phyloP scores from a whole-genome alignment of 2,888 invertebrate genomes.

The Chalcosyrphus nemorum region DNA sequence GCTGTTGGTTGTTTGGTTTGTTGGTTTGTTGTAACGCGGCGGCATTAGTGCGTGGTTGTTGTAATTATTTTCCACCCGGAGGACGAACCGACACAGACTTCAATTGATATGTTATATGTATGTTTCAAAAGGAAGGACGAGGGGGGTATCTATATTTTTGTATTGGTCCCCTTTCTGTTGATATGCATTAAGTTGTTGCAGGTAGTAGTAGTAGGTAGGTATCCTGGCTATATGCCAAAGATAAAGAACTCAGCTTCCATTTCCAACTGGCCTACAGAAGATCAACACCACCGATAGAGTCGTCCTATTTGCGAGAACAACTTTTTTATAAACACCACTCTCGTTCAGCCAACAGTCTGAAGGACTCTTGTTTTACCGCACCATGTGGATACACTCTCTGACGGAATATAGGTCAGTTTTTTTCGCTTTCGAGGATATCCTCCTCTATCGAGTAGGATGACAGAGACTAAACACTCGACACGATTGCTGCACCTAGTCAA shows the following conservation, averaged over 20 bases:
- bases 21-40: not conserved
- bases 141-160: not conserved
- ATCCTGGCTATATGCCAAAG: conserved; percentile 35
- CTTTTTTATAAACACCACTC: conserved; percentile 39
- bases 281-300: conserved; percentile 12
- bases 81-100: conserved; percentile 1
- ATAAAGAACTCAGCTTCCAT: not conserved
- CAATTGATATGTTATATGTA: conserved; percentile 53
- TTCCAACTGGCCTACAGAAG: not conserved
- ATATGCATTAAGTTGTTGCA: conserved; percentile 31
- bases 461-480: conserved; percentile 19
- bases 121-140: not conserved
- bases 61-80: conserved; percentile 44
- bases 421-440: conserved; percentile 13
- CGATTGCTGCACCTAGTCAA: conserved; percentile 20
- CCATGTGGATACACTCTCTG: conserved; percentile 13
- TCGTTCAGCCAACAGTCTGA: not conserved
- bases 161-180: not conserved
- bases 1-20: no score
- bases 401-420: conserved; percentile 62
- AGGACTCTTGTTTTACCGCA: conserved; percentile 8
- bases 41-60: conserved; percentile 14
- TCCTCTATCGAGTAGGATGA: conserved; percentile 2
- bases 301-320: conserved; percentile 17
- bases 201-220: no score